Conservation (phyloP, 1,140 invertebrate species). For the Pseudomyrmex cubaensis region DNA sequence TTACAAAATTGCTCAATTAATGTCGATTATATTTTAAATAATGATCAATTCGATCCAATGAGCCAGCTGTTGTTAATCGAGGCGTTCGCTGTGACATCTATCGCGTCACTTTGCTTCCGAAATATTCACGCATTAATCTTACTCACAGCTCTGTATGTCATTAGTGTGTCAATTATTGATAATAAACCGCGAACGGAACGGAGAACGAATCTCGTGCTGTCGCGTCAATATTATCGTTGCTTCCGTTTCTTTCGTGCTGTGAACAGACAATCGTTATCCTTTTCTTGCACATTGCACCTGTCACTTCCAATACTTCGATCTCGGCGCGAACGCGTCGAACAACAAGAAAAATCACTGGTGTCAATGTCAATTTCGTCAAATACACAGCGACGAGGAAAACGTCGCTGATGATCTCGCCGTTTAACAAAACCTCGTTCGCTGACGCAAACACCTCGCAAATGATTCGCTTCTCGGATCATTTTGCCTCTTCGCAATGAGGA, state of each 20-base stretch:
- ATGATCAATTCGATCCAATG: constrained; percentile 1
- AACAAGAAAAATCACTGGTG: not conserved
- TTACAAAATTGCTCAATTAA: not conserved
- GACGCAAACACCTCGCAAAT: constrained; percentile 10
- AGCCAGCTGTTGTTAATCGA: constrained; percentile 2
- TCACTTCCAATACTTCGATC: constrained; percentile 8
- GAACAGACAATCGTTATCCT: not conserved
- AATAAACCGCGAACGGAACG: not conserved
- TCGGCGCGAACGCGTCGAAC: not conserved
- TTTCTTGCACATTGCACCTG: not conserved
- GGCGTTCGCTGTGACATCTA: not conserved
- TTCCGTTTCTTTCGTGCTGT: not conserved
- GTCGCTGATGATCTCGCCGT: not conserved
- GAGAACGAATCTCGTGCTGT: not conserved
- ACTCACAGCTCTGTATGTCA: not conserved
- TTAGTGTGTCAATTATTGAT: not conserved
- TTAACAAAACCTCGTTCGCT: not conserved
- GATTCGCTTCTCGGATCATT: not conserved
- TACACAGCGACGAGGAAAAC: not conserved
- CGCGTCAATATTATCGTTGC: not conserved
- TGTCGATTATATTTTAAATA: not conserved
- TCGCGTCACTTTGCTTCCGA: not conserved
- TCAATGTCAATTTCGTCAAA: constrained; percentile 39
- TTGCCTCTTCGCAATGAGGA: not conserved
- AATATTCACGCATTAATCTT: constrained; percentile 11